These are phyloP conservation scores for Dryobota labecula DNA, from an alignment of 2,888 invertebrate genomes.

Conservation along the genomic window DNA sequence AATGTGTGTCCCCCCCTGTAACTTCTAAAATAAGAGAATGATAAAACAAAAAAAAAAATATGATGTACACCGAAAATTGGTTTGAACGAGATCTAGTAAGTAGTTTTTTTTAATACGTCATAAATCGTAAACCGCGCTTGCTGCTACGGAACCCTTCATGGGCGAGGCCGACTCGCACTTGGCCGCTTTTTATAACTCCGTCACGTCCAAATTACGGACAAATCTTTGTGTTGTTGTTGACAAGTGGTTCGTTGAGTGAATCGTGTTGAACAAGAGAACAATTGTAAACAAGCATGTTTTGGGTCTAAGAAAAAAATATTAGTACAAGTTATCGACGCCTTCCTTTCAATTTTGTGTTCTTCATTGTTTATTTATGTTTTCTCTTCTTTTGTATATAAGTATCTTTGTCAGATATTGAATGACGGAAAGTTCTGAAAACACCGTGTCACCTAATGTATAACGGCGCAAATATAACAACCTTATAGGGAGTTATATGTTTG, in stretches of 20 bases:
- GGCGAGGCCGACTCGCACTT: too few relatives aligned
- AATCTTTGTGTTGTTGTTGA: slow-evolving; percentile 37
- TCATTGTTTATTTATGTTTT: slow-evolving; percentile 40
- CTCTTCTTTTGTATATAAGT: slow-evolving; percentile 26
- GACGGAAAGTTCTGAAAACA: slow-evolving; percentile 9
- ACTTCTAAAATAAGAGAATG: too few relatives aligned
- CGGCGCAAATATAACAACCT: too few relatives aligned
- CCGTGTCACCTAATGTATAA: too few relatives aligned
- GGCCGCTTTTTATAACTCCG: slow-evolving; percentile 10
- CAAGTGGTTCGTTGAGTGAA: slow-evolving; percentile 49
- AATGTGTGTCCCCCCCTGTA: too few relatives aligned
- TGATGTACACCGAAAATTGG: too few relatives aligned
- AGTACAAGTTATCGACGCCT: slow-evolving; percentile 51
- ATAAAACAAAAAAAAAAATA: too few relatives aligned
- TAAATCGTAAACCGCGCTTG: too few relatives aligned
- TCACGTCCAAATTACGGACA: slow-evolving; percentile 33
- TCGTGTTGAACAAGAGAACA: slow-evolving; percentile 41
- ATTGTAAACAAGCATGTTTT: slow-evolving; percentile 56
- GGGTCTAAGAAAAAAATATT: slow-evolving; percentile 49
- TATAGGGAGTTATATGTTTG: too few relatives aligned
- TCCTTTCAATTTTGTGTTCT: slow-evolving; percentile 49
- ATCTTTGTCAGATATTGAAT: slow-evolving; percentile 31
- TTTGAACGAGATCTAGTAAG: too few relatives aligned
- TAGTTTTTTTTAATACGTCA: too few relatives aligned
- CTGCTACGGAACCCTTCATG: too few relatives aligned